Percentiles rank a stretch among this genome's conserved stretches.
phyloP scores from a whole-genome alignment of 1,140 invertebrate genomes.

The Maconellicoccus hirsutus region DNA sequence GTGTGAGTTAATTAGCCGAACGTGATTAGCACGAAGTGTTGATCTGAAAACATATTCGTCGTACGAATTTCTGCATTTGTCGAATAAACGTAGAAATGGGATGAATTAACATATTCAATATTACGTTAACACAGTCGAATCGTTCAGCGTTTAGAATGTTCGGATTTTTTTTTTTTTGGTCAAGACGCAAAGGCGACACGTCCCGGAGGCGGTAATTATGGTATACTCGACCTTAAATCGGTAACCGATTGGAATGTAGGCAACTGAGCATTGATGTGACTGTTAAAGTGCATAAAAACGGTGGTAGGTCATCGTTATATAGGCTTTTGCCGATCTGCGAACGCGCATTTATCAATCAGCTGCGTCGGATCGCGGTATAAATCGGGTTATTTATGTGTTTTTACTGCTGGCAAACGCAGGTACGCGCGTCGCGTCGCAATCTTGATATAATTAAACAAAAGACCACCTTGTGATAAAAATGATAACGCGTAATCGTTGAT shows the following conservation, averaged over 20 bases:
- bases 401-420: background rate
- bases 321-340: background rate
- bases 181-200: too few relatives aligned
- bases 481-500: background rate
- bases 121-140: too few relatives aligned
- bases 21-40: too few relatives aligned
- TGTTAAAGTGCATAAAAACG: background rate
- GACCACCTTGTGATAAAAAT: background rate
- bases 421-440: background rate
- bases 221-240: too few relatives aligned
- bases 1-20: too few relatives aligned
- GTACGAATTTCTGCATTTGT: too few relatives aligned
- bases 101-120: too few relatives aligned
- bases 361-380: background rate
- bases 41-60: too few relatives aligned
- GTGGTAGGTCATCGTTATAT: background rate
- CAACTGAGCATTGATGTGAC: background rate
- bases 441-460: conserved; percentile 1
- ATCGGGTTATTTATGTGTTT: background rate
- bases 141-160: too few relatives aligned
- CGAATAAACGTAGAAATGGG: too few relatives aligned
- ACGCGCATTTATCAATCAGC: background rate
- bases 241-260: background rate
- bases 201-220: too few relatives aligned
- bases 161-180: too few relatives aligned